phyloP scores from a whole-genome alignment of 1,140 invertebrate genomes.

The Drosophila kurseongensis region DNA sequence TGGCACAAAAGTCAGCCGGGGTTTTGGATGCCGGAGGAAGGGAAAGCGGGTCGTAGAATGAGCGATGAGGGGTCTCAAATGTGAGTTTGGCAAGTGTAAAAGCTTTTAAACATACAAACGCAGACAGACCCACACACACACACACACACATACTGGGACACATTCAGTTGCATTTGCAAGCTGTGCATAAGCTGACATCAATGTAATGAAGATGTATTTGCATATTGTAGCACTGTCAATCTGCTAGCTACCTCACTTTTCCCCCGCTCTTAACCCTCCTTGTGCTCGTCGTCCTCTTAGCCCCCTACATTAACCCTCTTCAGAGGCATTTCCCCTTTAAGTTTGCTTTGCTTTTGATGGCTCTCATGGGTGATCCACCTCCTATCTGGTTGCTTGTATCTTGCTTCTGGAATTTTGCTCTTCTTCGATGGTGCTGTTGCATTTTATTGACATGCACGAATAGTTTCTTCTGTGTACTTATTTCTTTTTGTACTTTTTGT shows the following conservation, averaged over 20 bases:
- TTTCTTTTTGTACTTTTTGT: constrained; percentile 6
- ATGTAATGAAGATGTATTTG: constrained; percentile 84
- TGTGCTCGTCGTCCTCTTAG: not conserved
- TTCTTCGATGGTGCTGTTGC: constrained; percentile 23
- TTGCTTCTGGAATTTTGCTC: constrained; percentile 6
- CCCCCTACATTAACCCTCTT: constrained; percentile 22
- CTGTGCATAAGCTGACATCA: constrained; percentile 81
- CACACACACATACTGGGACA: constrained; percentile 1
- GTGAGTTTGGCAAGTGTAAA: constrained; percentile 77
- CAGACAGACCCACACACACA: constrained; percentile 6
- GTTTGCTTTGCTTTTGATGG: constrained; percentile 70
- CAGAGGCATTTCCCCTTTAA: constrained; percentile 20
- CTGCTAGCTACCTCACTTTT: constrained; percentile 20
- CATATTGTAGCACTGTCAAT: constrained; percentile 81
- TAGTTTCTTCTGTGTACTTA: constrained; percentile 6
- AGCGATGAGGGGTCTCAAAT: constrained; percentile 47
- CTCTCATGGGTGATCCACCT: constrained; percentile 47
- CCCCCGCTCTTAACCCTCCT: not conserved
- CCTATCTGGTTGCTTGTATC: constrained; percentile 16
- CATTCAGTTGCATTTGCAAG: constrained; percentile 41
- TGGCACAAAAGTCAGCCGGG: constrained; percentile 68
- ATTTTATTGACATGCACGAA: constrained; percentile 70
- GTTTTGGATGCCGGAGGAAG: not conserved
- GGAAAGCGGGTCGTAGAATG: constrained; percentile 3
- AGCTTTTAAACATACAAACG: constrained; percentile 78